Evolutionary conservation across 2,113 vertebrate genomes (phyloP), one percentile per base, ranked within the genome.

Genomic region (Cinclus cinclus): DNA sequence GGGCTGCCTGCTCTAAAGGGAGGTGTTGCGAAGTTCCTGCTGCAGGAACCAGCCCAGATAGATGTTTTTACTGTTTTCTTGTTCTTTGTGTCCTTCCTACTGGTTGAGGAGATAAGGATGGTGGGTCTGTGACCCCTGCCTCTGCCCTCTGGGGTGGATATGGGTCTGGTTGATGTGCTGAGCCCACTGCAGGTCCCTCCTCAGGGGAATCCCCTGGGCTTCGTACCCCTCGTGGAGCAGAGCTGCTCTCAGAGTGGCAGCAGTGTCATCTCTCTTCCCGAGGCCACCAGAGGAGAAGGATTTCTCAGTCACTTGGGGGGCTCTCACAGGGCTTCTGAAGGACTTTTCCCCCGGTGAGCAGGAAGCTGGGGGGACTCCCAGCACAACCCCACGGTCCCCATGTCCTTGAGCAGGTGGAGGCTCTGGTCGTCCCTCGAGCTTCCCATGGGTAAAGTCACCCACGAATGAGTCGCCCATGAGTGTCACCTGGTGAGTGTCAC

Each of bases 181-280:
- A 94, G 33, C 23, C 4, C 60, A 9, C 27, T 11, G 11, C 7
- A 6, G 37, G 23, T 64, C 50, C 49, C 25, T 74, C 27, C 22
- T 46, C 3, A 19, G 3, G 30, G 33, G 2, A 4, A 5, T 13
- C 21, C 27, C 50, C 41, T 15, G 22, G 19, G 13, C 33, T 89
- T 31, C 0, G 3, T 16, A 27, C 2, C 7, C 2, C n/a, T 14
- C 2, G 0, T 4, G 39, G 31, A 13, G 13, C 1, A 0, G 44
- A 64, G 53, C 19, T 18, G 53, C 39, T 35, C 17, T 5, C 11
- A 3, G 56, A 21, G 28, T 0, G 0, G 19, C 10, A 6, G 77
- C 37, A 6, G 21, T 1, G 18, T 42, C 2, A 0, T 3, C 50
- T 19, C 31, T 41, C 25, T 56, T 50, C 28, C 55, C 2, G 1